Base-by-base conservation (phyloP, 2,888 invertebrate genomes). In the Cordilura impudica region DNA sequence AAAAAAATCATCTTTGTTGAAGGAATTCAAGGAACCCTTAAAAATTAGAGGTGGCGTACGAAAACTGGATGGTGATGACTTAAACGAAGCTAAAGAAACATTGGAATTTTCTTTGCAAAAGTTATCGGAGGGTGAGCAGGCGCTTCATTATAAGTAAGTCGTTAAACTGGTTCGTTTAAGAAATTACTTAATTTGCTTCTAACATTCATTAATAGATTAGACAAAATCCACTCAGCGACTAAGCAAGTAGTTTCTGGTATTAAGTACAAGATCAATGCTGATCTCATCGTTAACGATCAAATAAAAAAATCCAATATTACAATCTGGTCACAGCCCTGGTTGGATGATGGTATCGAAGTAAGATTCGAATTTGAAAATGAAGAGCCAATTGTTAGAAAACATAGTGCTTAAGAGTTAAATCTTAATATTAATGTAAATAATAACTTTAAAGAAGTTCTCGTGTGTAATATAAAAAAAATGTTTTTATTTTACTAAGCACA, bases 241-340 rank as follows among this genome's bases (percentile, higher is more conserved):
- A 61, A 39, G n/a, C 82, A 84, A 78, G 26, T 82, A 21, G 83
- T 83, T 21, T 54, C 83, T 7, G 84, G 84, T 0, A 29, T 47
- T 26, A 53, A 81, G 1, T 66, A 81, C 18, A 76, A 65, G 6
- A 75, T 72, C 12, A 63, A 74, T 18, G 82, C 74, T 47, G 82
- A 83, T 31, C 80, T 84, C 6, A 60, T 81, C 23, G 80, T 80
- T 43, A 58, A 45, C 2, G 23, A 81, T 1, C 69, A 80, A 10
- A 60, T 5, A 3, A 84, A 82, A 74, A 63, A 78, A 8, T 83
- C 83, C 60, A 70, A 75, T 18, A 74, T 85, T 5, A 58, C 75
- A 39, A 84, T 85, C 29, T 84, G 84, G 85, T 79, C 81, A 4
- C 83, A 76, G 26, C 83, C 85, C 0, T 85, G 84, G 85, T 49